Percentiles rank a stretch among this genome's conserved stretches.
These are phyloP conservation scores for Leptura quadrifasciata DNA, from an alignment of 2,888 invertebrate species.

Conservation along the genomic window DNA sequence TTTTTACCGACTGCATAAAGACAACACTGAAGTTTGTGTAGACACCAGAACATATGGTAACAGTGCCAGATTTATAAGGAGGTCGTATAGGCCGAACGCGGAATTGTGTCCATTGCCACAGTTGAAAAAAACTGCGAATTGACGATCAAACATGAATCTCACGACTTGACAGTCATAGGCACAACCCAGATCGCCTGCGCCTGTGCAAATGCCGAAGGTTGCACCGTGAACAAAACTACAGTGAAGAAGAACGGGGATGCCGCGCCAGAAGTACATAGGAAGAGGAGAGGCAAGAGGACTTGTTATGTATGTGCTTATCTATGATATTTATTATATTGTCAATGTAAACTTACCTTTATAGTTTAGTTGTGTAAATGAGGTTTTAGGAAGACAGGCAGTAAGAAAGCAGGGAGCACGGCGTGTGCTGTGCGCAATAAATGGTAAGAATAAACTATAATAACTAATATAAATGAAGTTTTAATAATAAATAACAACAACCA, in stretches of 20 bases:
- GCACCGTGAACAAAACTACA: constrained; percentile 72
- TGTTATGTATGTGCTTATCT: too few relatives aligned
- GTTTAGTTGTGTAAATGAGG: too few relatives aligned
- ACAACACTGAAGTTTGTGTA: constrained; percentile 90
- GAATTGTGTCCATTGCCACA: constrained; percentile 85
- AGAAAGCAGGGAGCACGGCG: too few relatives aligned
- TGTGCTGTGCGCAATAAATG: too few relatives aligned
- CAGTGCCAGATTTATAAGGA: constrained; percentile 90
- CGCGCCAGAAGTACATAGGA: constrained; percentile 63
- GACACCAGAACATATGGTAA: constrained; percentile 96
- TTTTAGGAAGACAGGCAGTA: too few relatives aligned
- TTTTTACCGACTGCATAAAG: constrained; percentile 88
- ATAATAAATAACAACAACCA: too few relatives aligned
- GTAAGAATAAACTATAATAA: too few relatives aligned
- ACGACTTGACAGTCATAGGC: constrained; percentile 74
- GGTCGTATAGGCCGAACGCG: constrained; percentile 95
- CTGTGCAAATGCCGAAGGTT: constrained; percentile 80
- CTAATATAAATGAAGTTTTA: too few relatives aligned
- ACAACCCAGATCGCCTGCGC: constrained; percentile 82
- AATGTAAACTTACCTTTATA: too few relatives aligned
- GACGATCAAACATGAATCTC: constrained; percentile 90
- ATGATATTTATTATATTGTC: too few relatives aligned
- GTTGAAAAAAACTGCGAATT: constrained; percentile 92
- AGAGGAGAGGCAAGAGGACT: constrained; percentile 67
- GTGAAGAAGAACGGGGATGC: constrained; percentile 69